These are phyloP conservation scores for Dichetophora obliterata DNA, from an alignment of 2,888 invertebrate species.

Conservation along the genomic window DNA sequence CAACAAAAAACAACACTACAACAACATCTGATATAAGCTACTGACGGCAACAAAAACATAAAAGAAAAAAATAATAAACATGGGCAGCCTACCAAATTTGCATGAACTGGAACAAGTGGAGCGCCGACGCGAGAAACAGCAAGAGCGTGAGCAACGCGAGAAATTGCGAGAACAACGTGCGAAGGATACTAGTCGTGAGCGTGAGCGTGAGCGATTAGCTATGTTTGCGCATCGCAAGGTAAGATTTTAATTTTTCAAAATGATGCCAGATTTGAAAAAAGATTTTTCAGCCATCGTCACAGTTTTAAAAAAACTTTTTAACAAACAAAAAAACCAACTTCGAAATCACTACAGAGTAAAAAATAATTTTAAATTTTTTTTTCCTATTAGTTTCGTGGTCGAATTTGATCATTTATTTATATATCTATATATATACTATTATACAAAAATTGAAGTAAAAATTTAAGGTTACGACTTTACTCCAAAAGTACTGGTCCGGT, in stretches of 20 bases:
- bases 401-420: too few species aligned
- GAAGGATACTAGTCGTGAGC: conserved; percentile 63
- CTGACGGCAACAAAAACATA: neutral
- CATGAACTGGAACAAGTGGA: conserved; percentile 73
- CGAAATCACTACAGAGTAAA: too few species aligned
- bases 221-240: conserved; percentile 64
- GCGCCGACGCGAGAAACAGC: conserved; percentile 65
- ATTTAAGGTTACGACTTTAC: too few species aligned
- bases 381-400: too few species aligned
- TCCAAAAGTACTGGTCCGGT: too few species aligned
- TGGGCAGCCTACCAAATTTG: conserved; percentile 78
- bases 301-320: too few species aligned
- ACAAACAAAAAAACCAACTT: too few species aligned
- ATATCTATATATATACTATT: too few species aligned
- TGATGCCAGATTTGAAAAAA: neutral
- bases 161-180: conserved; percentile 61
- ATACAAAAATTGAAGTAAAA: too few species aligned
- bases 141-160: conserved; percentile 60
- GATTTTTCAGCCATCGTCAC: too few species aligned
- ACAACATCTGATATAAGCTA: neutral
- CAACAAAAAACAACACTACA: neutral
- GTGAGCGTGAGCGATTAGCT: conserved; percentile 64
- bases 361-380: too few species aligned
- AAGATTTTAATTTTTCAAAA: conserved; percentile 34
- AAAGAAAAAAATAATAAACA: conserved; percentile 53